Evolutionary conservation across 2,888 invertebrate genomes (phyloP).

Genomic region (Hydriomena furcata): DNA sequence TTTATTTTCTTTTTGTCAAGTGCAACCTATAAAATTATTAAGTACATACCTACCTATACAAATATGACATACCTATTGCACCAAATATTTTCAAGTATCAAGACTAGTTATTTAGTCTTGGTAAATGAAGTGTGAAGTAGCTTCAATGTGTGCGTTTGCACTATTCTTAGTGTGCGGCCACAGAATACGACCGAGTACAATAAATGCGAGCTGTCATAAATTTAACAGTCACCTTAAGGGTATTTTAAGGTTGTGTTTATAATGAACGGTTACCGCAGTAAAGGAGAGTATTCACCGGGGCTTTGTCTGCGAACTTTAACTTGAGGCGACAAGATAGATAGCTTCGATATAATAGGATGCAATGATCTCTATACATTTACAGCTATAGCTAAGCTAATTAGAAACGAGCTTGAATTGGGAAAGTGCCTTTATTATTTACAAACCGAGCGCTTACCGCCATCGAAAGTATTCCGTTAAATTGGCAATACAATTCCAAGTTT

Average conservation of each 20-base stretch:
- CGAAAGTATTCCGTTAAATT: constrained; percentile 17
- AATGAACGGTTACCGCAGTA: constrained; percentile 54
- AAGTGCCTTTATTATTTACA: constrained; percentile 10
- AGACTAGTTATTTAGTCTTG: too few relatives aligned
- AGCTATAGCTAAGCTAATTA: constrained; percentile 13
- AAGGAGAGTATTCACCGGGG: constrained; percentile 48
- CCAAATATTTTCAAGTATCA: too few relatives aligned
- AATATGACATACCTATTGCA: too few relatives aligned
- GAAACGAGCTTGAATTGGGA: constrained; percentile 1
- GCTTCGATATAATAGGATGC: constrained; percentile 41
- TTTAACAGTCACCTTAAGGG: too few relatives aligned
- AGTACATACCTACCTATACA: too few relatives aligned
- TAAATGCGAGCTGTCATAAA: too few relatives aligned
- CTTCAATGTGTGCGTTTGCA: too few relatives aligned
- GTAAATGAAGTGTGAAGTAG: too few relatives aligned
- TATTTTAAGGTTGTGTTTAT: constrained; percentile 31
- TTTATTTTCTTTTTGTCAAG: too few relatives aligned
- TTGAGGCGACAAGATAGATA: constrained; percentile 54
- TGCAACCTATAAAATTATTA: too few relatives aligned
- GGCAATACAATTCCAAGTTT: constrained; percentile 19
- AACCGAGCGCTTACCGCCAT: constrained; percentile 6
- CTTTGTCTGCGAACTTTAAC: constrained; percentile 60
- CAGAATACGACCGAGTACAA: too few relatives aligned
- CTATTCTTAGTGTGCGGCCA: too few relatives aligned
- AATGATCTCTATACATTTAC: constrained; percentile 21